phyloP scores from a whole-genome alignment of 1,140 invertebrate species.

The Geopemphigus sp. region DNA sequence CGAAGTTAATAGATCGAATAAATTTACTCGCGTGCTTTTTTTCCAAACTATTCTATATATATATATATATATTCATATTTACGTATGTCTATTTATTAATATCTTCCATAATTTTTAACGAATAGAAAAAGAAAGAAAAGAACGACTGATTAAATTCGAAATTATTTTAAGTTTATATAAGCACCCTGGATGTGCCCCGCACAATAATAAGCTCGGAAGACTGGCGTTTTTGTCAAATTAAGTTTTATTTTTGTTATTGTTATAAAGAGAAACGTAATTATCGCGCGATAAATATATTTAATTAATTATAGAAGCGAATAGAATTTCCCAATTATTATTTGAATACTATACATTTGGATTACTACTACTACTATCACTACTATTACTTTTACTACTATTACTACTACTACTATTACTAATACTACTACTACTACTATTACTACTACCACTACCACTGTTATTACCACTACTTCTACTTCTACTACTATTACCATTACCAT shows the following conservation, averaged over 20 bases:
- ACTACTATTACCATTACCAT: no score
- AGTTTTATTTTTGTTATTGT: constrained; percentile 46
- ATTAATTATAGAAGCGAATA: constrained; percentile 12
- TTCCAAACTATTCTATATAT: background rate
- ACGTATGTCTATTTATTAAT: no score
- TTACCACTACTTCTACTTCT: no score
- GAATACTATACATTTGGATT: constrained; percentile 4
- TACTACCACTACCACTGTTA: no score
- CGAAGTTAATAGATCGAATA: background rate
- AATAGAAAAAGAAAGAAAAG: background rate
- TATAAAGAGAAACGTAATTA: constrained; percentile 25
- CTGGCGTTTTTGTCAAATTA: constrained; percentile 36
- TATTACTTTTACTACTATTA: no score
- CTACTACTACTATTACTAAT: no score
- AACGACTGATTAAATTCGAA: constrained; percentile 45
- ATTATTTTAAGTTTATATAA: constrained; percentile 31
- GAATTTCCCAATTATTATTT: background rate
- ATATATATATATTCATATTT: background rate
- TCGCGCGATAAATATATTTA: constrained; percentile 20
- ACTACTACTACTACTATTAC: no score
- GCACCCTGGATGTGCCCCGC: background rate
- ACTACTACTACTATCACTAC: no score
- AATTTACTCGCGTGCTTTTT: background rate
- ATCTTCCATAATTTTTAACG: constrained; percentile 2
- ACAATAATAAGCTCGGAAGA: background rate